Evolutionary conservation across 2,113 vertebrate species (phyloP), one percentile per base, ranked within the genome.

Genomic region (Engystomops pustulosus): DNA sequence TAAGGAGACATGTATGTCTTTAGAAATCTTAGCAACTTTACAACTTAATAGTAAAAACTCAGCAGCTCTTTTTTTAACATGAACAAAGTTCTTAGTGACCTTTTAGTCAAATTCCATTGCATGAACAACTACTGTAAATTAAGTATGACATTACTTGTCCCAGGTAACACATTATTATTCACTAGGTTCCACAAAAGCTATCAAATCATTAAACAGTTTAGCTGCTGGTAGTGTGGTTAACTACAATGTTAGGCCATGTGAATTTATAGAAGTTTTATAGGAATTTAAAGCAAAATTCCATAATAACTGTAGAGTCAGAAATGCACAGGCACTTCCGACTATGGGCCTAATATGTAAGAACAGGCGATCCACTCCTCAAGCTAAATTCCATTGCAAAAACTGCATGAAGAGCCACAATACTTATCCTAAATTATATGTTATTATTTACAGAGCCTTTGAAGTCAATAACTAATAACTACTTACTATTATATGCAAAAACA

Each of bases 101-200:
- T 51, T 75, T 53, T 15, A 47, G 17, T 20, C 30, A 25, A 47
- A 72, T 72, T 47, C 30, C 49, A 76, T 76, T 76, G 47, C 74
- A 53, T 32, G 30, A 36, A 76, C 11, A 27, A 36, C 32, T 23
- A 76, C 17, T 53, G 14, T 12, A 53, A n/a, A n/a, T n/a, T n/a
- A n/a, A n/a, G n/a, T n/a, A n/a, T n/a, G n/a, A n/a, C 25, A 75
- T 53, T 75, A 75, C 18, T 23, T 34, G 44, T 12, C 38, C 4
- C 18, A 53, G 9, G 1, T 34, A 53, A 49, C 34, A 53, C 34
- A 30, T 75, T 3, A 75, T 53, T 75, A 17, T 15, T 49, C 30
- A 11, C 45, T 51, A 2, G 18, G n/a, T 75, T 20, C 27, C 9
- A 12, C 27, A 34, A 75, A 51, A 15, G 10, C 18, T 30, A 47